These are phyloP conservation scores for Syngnathus acus DNA, from an alignment of 2,797 vertebrate species.

Conservation along the genomic window DNA sequence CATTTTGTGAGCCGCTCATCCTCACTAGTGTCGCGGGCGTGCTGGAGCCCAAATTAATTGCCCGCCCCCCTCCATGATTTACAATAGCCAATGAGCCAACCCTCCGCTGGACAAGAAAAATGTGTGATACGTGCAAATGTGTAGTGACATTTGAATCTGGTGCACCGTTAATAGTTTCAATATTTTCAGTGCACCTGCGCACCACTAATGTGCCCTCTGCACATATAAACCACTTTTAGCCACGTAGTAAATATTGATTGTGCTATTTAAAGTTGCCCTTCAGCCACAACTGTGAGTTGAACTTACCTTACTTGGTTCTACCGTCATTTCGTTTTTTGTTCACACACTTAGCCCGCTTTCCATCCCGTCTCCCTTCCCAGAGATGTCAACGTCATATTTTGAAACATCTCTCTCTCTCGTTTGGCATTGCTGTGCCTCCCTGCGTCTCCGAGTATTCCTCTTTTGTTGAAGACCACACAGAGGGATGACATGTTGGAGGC, in stretches of 20 bases:
- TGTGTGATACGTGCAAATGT: too few relatives aligned
- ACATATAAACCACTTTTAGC: background rate
- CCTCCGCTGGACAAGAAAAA: too few relatives aligned
- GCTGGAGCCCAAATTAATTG: too few relatives aligned
- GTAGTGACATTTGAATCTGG: too few relatives aligned
- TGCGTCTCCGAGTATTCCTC: conserved; percentile 64
- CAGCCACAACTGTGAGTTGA: background rate
- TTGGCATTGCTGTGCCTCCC: conserved; percentile 63
- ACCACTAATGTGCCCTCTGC: too few relatives aligned
- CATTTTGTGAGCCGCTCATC: too few relatives aligned
- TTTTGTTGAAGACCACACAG: conserved; percentile 78
- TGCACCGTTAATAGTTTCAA: too few relatives aligned
- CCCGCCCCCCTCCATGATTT: too few relatives aligned
- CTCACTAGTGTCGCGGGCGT: too few relatives aligned
- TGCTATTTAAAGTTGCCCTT: background rate
- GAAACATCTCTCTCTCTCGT: conserved; percentile 71
- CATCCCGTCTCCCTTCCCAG: conserved; percentile 45
- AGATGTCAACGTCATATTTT: conserved; percentile 76
- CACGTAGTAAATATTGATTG: background rate
- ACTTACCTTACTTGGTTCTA: background rate
- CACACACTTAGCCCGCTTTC: background rate
- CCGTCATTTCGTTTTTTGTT: conserved; percentile 29
- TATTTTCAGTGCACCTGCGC: too few relatives aligned
- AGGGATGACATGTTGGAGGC: conserved; percentile 74
- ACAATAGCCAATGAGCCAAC: too few relatives aligned